Percentiles rank a stretch among this genome's conserved stretches.
Conservation (phyloP, 2,888 invertebrate genomes). For the Smittia sp. region DNA sequence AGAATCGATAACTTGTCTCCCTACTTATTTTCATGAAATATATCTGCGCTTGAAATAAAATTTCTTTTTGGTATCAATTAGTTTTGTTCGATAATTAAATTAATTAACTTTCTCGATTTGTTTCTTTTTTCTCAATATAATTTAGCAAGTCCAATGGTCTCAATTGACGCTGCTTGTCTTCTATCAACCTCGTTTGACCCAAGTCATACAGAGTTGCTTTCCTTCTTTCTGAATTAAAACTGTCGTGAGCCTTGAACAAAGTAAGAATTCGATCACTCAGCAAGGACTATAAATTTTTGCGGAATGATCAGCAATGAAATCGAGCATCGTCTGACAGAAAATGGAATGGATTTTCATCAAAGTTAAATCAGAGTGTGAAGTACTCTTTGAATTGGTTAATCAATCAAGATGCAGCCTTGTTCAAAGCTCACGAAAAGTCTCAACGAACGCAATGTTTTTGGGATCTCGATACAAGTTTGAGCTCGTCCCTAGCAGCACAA, state of each 20-base stretch:
- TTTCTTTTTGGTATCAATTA: slow-evolving; percentile 22
- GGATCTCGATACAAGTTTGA: too few species aligned
- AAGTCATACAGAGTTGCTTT: too few species aligned
- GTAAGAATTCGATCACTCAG: not conserved
- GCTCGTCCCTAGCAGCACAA: too few species aligned
- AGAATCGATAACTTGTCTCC: not conserved
- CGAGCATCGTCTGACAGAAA: not conserved
- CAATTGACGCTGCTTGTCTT: too few species aligned
- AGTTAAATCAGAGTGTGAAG: too few species aligned
- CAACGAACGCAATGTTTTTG: too few species aligned
- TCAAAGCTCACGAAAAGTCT: not conserved
- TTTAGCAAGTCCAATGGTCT: too few species aligned
- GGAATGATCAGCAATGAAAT: not conserved
- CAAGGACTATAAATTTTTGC: not conserved
- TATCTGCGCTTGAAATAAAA: not conserved
- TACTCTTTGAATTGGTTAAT: too few species aligned
- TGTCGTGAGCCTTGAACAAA: too few species aligned
- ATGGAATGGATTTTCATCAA: not conserved
- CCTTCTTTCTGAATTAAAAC: too few species aligned
- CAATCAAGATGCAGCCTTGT: too few species aligned
- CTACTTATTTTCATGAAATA: not conserved
- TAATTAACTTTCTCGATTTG: not conserved
- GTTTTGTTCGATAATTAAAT: not conserved
- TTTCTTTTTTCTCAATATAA: not conserved
- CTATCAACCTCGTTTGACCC: too few species aligned